Base-by-base conservation (phyloP, 2,888 invertebrate species). In the Litoditis marina region DNA sequence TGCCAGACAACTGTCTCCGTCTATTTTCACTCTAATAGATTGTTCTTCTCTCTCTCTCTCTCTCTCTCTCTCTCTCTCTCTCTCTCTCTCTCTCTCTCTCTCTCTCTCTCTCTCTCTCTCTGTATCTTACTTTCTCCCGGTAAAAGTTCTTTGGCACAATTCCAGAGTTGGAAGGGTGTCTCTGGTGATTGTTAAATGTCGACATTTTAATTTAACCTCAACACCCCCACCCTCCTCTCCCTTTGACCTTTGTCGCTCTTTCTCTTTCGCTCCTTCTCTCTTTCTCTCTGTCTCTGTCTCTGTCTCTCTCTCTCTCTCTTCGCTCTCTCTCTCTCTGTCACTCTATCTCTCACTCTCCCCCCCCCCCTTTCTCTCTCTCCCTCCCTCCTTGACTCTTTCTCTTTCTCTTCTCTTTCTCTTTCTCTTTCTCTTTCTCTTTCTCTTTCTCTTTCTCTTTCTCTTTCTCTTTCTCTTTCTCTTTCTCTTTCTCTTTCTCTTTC, bases 31-130 rank as follows among this genome's bases (percentile, higher is more conserved):
- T n/a, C n/a, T n/a, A 64, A 55, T 55, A 54, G 55, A 32, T 58
- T 64, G 51, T 60, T 51, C 57, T 60, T 60, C 55, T 55, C 60
- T 52, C 27, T 13, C 16, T 46, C 31, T 28, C 13, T 22, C 19
- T 31, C 36, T 22, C 31, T 8, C 47, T 34, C 51, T 64, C 16
- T 59, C 32, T 64, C 59, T 53, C 52, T 53, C 46, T 53, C 53
- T 53, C 62, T 22, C 19, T 31, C 36, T 22, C 31, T 8, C 47
- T 34, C 51, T 64, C 16, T 59, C 32, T 64, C 59, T 53, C 52
- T 53, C 46, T 53, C 53, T 53, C 62, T 54, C 53, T 28, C 31
- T n/a, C 22, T 28, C 34, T 44, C n/a, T n/a, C 39, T 39, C 39
- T 13, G 39, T n/a, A 39, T 13, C n/a, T 39, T 39, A 39, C n/a